Evolutionary conservation across 2,797 vertebrate species (phyloP), one percentile per base, ranked within the genome.

Genomic region (Momotus momota): DNA sequence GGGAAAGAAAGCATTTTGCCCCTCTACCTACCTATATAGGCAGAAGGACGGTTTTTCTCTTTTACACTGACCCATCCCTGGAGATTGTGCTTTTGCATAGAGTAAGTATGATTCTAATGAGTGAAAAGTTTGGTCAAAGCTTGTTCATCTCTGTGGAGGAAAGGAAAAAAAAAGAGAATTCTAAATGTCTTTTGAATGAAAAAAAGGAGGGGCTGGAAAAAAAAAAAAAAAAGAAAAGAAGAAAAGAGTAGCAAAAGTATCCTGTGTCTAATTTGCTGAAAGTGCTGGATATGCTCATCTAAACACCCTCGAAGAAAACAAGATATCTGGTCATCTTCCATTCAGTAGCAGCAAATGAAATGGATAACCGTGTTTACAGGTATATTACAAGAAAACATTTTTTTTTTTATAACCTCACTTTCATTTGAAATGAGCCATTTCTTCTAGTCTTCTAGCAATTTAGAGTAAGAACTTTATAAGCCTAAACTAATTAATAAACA

Each of bases 401-500:
- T 95, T 96, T 85, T 54, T 29, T 54, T 19, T 45, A 96, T 96
- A 90, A 49, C 84, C 51, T 96, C 66, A 35, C 17, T 96, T 81
- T 90, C 85, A 93, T 97, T 96, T 95, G 90, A 97, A 97, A 97
- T 95, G 91, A 97, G 78, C 79, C 97, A 94, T 97, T 98, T 97
- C 89, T 97, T 97, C 90, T 85, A 93, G 77, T 96, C 95, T 96
- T 96, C 71, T 78, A 94, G 91, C 97, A 98, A 98, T 98, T 98
- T 98, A 97, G 97, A 97, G 97, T 94, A 97, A 98, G 97, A 98
- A 98, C 97, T 98, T 98, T 98, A 97, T 98, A 98, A 97, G 96
- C 93, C 97, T 95, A 97, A 98, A 97, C 96, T 98, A 98, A 98
- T 98, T 98, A 98, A 98, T 97, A 98, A 97, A 98, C 78, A 96